Evolutionary conservation across 2,888 invertebrate genomes (phyloP).

Genomic region (Iselma pallidipennis): DNA sequence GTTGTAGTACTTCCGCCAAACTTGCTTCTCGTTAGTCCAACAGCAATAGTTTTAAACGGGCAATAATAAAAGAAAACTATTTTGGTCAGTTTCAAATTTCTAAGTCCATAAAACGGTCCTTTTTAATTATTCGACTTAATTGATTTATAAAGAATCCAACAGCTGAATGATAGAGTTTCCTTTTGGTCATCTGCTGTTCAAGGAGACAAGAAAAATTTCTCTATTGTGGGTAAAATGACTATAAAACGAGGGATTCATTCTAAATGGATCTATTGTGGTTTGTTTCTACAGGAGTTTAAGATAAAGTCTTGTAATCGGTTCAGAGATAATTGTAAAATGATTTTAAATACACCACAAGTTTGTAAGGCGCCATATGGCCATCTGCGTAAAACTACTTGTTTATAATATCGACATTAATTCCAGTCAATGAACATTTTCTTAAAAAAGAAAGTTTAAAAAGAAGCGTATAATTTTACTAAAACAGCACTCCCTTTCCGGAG

Average conservation of each 20-base stretch:
- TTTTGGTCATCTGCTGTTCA: not conserved
- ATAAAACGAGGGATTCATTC: constrained; percentile 23
- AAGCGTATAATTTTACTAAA: not conserved
- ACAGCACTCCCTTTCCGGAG: not conserved
- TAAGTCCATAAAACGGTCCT: not conserved
- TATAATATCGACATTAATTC: constrained; percentile 10
- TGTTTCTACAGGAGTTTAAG: constrained; percentile 22
- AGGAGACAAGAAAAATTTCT: too few species aligned
- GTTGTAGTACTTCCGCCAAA: not conserved
- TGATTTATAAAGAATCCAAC: not conserved
- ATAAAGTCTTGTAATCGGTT: constrained; percentile 1
- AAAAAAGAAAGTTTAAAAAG: constrained; percentile 4
- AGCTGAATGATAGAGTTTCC: not conserved
- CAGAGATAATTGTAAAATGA: not conserved
- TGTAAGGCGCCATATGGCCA: not conserved
- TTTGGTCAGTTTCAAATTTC: not conserved
- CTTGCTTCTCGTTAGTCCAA: not conserved
- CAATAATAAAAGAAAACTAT: not conserved
- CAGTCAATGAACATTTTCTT: constrained; percentile 9
- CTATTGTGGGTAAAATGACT: constrained; percentile 21
- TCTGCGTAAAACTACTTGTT: constrained; percentile 1
- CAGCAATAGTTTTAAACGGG: not conserved
- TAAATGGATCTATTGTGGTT: constrained; percentile 21
- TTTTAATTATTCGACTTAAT: not conserved
- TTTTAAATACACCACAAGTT: not conserved